Evolutionary conservation across 37 sponge, comb jelly and placozoan genomes (phyloP).

Genomic region (Tethya wilhelma): DNA sequence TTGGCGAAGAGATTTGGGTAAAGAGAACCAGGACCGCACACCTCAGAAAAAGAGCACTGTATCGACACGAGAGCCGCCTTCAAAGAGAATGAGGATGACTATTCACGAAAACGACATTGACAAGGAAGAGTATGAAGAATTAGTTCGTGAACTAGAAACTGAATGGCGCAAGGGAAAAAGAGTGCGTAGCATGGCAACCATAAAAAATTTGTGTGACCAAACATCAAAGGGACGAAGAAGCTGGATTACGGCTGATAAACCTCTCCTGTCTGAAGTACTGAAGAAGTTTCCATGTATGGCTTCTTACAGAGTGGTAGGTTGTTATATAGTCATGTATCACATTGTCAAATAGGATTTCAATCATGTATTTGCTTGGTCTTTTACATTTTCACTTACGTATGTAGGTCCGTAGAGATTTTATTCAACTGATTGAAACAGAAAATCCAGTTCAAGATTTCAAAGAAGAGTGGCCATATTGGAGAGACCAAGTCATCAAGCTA

Average conservation of each 20-base stretch:
- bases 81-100: not conserved
- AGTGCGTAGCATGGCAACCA: not conserved
- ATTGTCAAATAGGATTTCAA: too few species aligned
- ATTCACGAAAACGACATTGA: not conserved
- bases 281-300: not conserved
- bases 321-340: too few species aligned
- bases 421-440: not conserved
- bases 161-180: not conserved
- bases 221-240: not conserved
- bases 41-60: not conserved
- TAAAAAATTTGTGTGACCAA: not conserved
- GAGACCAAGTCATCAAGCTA: not conserved
- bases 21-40: not conserved
- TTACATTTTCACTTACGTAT: not conserved
- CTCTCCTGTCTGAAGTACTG: not conserved
- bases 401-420: not conserved
- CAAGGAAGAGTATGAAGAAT: not conserved
- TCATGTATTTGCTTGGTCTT: not conserved
- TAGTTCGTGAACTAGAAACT: not conserved
- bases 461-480: not conserved
- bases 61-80: not conserved
- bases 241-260: not conserved
- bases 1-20: not conserved
- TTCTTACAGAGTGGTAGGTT: not conserved
- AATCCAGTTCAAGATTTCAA: not conserved